Base-by-base conservation (phyloP, 1,140 invertebrate genomes). In the Drosophila busckii region DNA sequence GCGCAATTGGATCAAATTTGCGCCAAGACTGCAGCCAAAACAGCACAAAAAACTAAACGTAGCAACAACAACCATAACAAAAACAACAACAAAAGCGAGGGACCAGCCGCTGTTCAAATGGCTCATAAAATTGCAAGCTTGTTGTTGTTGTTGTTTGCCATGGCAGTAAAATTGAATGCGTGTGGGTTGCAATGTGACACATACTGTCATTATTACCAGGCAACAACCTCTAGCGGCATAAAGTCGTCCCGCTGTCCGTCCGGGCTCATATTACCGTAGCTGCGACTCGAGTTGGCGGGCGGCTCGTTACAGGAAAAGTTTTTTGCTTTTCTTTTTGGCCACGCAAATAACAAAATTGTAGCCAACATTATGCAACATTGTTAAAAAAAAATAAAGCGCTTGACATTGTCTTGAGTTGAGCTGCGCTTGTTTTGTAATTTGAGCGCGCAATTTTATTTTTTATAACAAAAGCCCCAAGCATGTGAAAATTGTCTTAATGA, bases 1-100 rank as follows among this genome's bases (percentile, higher is more conserved):
- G 75, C 75, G 68, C 75, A 82, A 82, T 82, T 82, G 75, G 75
- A 82, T 82, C 75, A 82, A 82, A 82, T 82, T 82, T 82, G 75
- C 75, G 76, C 75, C 70, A 83, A 65, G 58, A 82, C 37, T 67
- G 49, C 53, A 54, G 29, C 35, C 60, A 49, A 58, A n/a, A n/a
- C n/a, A n/a, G n/a, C n/a, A n/a, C n/a, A n/a, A n/a, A n/a, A 70
- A 58, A 63, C 28, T 46, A 65, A 75, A 64, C 61, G 56, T 65
- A 58, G 12, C 64, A 50, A 49, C 40, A 38, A 35, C 35, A 46
- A 38, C 42, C 34, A 22, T 35, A 63, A 6, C 67, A 50, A 16
- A 17, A 25, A 28, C 19, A 42, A 32, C 26, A 44, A 23, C 28
- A 16, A 23, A 34, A 32, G 13, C 8, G 9, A 28, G 55, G 22